Evolutionary conservation across 2,888 invertebrate species (phyloP).

Genomic region (Dynastes hyllus): DNA sequence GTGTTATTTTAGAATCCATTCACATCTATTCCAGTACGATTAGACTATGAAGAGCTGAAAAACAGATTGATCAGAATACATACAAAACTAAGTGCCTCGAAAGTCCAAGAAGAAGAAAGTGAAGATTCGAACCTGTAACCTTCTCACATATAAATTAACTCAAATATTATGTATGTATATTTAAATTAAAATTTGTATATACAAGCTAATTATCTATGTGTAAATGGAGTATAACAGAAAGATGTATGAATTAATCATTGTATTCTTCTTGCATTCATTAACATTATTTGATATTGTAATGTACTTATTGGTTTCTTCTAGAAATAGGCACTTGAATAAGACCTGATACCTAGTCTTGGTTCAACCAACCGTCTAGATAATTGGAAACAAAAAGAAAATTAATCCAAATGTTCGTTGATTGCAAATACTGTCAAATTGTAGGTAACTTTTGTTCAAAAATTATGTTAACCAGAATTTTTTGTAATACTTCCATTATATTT

Average conservation of each 20-base stretch:
- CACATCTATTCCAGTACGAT: constrained; percentile 62
- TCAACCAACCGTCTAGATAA: no score
- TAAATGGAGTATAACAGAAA: constrained; percentile 7
- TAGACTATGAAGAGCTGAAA: constrained; percentile 60
- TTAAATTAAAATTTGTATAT: constrained; percentile 23
- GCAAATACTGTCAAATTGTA: no score
- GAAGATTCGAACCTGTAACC: neutral
- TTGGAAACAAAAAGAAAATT: no score
- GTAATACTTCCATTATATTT: neutral
- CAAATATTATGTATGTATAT: neutral
- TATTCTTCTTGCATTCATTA: neutral
- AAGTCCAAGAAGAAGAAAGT: neutral
- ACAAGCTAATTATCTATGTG: neutral
- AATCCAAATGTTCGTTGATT: no score
- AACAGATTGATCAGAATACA: constrained; percentile 58
- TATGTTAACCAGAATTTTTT: neutral
- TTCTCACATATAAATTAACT: neutral
- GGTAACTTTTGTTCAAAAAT: neutral
- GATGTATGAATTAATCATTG: neutral
- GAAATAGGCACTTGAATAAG: no score
- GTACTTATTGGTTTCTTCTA: no score
- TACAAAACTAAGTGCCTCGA: constrained; percentile 52
- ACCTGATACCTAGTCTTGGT: no score
- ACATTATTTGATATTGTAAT: no score
- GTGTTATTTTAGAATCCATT: constrained; percentile 63